Evolutionary conservation across 2,113 vertebrate species (phyloP).

Genomic region (Peromyscus californicus): DNA sequence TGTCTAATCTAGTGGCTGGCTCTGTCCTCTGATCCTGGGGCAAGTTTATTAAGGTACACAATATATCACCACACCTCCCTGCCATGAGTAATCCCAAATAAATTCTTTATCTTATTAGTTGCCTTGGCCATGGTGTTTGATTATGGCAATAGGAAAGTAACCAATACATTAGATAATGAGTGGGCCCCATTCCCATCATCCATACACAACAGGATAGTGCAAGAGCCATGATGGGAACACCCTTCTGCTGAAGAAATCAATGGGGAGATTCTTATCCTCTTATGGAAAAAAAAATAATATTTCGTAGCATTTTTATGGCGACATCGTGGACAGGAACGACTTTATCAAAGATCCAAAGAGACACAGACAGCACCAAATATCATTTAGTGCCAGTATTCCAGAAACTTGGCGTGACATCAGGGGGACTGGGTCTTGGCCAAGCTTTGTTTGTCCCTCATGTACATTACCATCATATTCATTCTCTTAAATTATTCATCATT

Average conservation of each 20-base stretch:
- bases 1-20: too few species aligned
- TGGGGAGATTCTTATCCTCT: not conserved
- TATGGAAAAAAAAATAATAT: not conserved
- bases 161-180: fast-evolving
- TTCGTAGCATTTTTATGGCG: not conserved
- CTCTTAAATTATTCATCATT: conserved; percentile 78
- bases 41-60: too few species aligned
- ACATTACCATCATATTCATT: not conserved
- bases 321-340: not conserved
- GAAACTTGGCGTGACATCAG: not conserved
- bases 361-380: not conserved
- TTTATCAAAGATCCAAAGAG: not conserved
- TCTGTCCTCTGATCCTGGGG: too few species aligned
- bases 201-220: fast-evolving
- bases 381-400: not conserved
- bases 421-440: not conserved
- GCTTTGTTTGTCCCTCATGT: not conserved
- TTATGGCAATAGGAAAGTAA: not conserved
- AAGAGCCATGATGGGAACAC: not conserved
- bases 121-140: not conserved
- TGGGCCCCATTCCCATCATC: fast-evolving
- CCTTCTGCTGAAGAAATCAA: not conserved
- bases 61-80: too few species aligned
- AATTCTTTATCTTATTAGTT: not conserved
- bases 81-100: not conserved